Evolutionary conservation across 2,888 invertebrate genomes (phyloP), one percentile per base, ranked within the genome.

Genomic region (Drosophila testacea): DNA sequence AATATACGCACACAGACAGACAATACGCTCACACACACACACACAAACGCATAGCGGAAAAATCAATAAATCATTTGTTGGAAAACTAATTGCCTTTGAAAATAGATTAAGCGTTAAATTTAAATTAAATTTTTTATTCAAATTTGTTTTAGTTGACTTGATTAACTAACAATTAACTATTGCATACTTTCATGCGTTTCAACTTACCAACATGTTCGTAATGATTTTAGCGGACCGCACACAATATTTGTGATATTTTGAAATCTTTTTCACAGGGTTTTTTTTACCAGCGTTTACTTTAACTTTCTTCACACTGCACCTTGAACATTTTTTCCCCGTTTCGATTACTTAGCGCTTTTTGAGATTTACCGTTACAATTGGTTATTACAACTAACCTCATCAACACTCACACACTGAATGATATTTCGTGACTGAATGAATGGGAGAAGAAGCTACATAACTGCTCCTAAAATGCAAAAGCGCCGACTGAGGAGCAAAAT

Each of bases 351-450:
- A 10, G 51, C 66, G 39, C 42, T 42, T 41, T n/a, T 47, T 38
- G 38, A 66, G 60, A 32, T 32, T 64, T 41, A 55, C 39, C 72
- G 60, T 55, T 68, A 72, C 68, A 66, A 61, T 68, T 51, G 62
- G 66, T 66, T 52, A 70, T 79, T 70, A 77, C 81, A 78, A 78
- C 84, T 84, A 84, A 83, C 83, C 82, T 82, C 83, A 83, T 84
- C 83, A 83, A 83, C 83, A 83, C 83, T 83, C 87, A 83, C 83
- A 84, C 87, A 83, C 87, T 78, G 84, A 83, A 87, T 83, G 83
- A 82, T 71, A 66, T 75, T 66, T 72, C 69, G 74, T 68, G 69
- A 72, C 79, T 83, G 84, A 81, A 83, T 83, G 84, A 83, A 68
- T 65, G 75, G 72, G 60, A 66, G 73, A 55, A 73, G 73, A 44